phyloP scores from a whole-genome alignment of 2,888 invertebrate species.

The Eristalinus sepulchralis region DNA sequence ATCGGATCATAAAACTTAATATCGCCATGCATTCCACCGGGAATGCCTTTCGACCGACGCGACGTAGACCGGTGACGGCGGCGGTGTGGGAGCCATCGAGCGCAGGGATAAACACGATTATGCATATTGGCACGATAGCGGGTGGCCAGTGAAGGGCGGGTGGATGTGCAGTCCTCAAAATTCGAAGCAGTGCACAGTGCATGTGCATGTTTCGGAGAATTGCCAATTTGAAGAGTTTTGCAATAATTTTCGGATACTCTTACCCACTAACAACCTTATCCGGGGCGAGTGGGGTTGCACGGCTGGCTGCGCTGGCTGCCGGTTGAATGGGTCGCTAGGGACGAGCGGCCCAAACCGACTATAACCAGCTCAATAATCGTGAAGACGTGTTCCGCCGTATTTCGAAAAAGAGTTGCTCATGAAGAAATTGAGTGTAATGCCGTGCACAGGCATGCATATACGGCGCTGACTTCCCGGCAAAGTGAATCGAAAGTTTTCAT shows the following conservation, averaged over 20 bases:
- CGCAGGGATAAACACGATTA: slow-evolving; percentile 49
- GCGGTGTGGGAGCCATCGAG: slow-evolving; percentile 1
- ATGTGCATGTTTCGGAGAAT: slow-evolving; percentile 39
- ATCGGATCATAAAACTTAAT: slow-evolving; percentile 68
- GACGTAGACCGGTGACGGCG: too few relatives aligned
- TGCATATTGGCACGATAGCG: slow-evolving; percentile 47
- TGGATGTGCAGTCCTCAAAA: slow-evolving; percentile 20
- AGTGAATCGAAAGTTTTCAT: slow-evolving; percentile 51
- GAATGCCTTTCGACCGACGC: slow-evolving; percentile 34
- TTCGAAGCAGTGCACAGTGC: slow-evolving; percentile 6
- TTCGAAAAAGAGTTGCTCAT: slow-evolving; percentile 24
- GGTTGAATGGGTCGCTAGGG: background rate
- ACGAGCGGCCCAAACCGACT: background rate
- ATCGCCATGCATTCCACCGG: slow-evolving; percentile 44
- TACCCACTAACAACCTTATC: slow-evolving; percentile 39
- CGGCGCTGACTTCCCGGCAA: slow-evolving; percentile 21
- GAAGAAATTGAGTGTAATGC: slow-evolving; percentile 53
- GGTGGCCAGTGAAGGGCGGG: background rate
- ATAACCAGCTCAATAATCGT: slow-evolving; percentile 56
- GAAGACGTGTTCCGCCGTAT: slow-evolving; percentile 46
- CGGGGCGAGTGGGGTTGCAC: background rate
- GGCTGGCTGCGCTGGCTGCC: background rate
- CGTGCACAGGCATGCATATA: slow-evolving; percentile 17
- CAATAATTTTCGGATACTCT: slow-evolving; percentile 53
- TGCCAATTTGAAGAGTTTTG: slow-evolving; percentile 65